Evolutionary conservation across 2,888 invertebrate genomes (phyloP).

Genomic region (Lysandra bellargus): DNA sequence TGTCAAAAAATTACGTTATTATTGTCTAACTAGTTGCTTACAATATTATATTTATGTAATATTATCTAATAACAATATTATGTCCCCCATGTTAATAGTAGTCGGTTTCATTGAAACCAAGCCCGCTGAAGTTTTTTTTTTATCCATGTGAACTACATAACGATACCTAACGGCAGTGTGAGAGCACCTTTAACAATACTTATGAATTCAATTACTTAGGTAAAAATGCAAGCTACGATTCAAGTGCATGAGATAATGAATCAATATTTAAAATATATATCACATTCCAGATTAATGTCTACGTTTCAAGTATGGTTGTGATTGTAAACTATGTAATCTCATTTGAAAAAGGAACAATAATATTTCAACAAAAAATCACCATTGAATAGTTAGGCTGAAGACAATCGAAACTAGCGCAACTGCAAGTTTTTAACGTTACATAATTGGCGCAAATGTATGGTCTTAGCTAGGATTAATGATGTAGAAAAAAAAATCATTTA

Average conservation of each 20-base stretch:
- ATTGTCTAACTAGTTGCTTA: not conserved
- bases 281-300: conserved; percentile 65
- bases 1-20: not conserved
- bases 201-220: not conserved
- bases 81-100: not conserved
- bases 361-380: conserved; percentile 32
- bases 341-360: conserved; percentile 32
- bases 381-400: conserved; percentile 35
- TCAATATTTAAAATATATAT: conserved; percentile 55
- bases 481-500: not conserved
- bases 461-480: not conserved
- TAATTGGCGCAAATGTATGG: not conserved
- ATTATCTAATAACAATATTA: not conserved
- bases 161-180: not conserved
- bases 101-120: not conserved
- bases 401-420: not conserved
- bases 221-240: not conserved
- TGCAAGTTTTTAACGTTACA: not conserved
- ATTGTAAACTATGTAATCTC: conserved; percentile 19
- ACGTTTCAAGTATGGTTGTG: conserved; percentile 45
- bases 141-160: not conserved
- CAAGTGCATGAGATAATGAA: not conserved
- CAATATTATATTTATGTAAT: not conserved
- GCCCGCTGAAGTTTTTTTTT: not conserved
- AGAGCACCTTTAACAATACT: conserved; percentile 23